Evolutionary conservation across 92 coral and sea anemone genomes (phyloP).

Genomic region (Chrysogorgia sp.): DNA sequence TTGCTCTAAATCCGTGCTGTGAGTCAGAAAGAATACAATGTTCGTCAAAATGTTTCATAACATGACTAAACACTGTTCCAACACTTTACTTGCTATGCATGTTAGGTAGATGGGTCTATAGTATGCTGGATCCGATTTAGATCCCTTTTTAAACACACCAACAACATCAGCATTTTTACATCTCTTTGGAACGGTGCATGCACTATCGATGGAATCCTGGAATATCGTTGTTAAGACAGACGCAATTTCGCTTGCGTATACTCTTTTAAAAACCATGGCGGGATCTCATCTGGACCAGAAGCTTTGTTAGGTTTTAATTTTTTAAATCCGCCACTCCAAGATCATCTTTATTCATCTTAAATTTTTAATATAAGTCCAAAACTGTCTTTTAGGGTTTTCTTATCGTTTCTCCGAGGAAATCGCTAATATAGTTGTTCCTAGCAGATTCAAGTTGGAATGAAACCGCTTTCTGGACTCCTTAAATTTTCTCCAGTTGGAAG

Average conservation of each 20-base stretch:
- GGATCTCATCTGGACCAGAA: slow-evolving; percentile 44
- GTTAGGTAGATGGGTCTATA: slow-evolving; percentile 64
- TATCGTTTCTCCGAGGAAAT: slow-evolving; percentile 17
- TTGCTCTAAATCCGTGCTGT: slow-evolving; percentile 64
- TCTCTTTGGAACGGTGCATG: slow-evolving; percentile 45
- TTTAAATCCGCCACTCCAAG: slow-evolving; percentile 41
- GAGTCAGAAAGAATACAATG: slow-evolving; percentile 53
- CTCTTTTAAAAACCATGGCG: slow-evolving; percentile 43
- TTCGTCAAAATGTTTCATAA: slow-evolving; percentile 64
- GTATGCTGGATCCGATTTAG: slow-evolving; percentile 48
- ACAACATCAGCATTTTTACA: slow-evolving; percentile 65
- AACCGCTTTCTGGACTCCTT: no score
- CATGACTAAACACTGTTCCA: slow-evolving; percentile 61
- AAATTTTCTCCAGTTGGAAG: no score
- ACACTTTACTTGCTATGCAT: slow-evolving; percentile 51
- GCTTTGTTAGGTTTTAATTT: no score
- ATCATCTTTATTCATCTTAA: slow-evolving; percentile 25
- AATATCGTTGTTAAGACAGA: slow-evolving; percentile 41
- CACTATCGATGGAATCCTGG: slow-evolving; percentile 54
- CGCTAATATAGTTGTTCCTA: slow-evolving; percentile 20
- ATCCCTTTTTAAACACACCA: slow-evolving; percentile 53
- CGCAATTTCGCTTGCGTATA: slow-evolving; percentile 7
- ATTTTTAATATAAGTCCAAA: slow-evolving; percentile 17
- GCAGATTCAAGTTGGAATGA: no score
- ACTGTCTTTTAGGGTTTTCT: slow-evolving; percentile 9